Evolutionary conservation across 1,140 invertebrate genomes (phyloP).

Genomic region (Drosophila kikkawai): DNA sequence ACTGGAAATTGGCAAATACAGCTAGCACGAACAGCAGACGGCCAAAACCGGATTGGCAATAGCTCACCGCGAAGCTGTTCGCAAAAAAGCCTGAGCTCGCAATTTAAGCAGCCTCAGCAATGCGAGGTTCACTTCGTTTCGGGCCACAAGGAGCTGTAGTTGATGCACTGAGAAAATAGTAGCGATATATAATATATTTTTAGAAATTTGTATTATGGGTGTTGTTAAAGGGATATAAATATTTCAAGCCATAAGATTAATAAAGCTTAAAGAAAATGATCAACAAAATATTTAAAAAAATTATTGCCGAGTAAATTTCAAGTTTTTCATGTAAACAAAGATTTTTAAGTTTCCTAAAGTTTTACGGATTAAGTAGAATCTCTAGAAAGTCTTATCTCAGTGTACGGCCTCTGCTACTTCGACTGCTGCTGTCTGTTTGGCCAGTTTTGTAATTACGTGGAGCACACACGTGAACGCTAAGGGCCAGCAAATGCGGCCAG

Average conservation of each 20-base stretch:
- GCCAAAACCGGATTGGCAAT: slow-evolving; percentile 75
- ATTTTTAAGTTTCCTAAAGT: too few species aligned
- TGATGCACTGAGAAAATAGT: slow-evolving; percentile 7
- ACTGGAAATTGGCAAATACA: slow-evolving; percentile 80
- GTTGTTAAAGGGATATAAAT: neutral
- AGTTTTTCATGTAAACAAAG: neutral
- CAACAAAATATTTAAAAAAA: neutral
- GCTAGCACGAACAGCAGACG: slow-evolving; percentile 65
- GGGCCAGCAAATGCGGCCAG: slow-evolving; percentile 33
- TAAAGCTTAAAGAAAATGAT: neutral
- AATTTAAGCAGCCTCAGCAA: slow-evolving; percentile 57
- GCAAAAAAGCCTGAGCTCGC: slow-evolving; percentile 68
- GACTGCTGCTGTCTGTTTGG: slow-evolving; percentile 23
- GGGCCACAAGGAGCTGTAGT: slow-evolving; percentile 41
- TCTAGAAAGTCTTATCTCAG: neutral
- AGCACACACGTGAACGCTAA: slow-evolving; percentile 52
- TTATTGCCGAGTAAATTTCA: neutral
- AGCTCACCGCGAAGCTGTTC: slow-evolving; percentile 51
- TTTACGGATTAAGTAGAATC: neutral
- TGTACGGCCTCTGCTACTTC: neutral
- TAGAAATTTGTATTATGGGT: neutral
- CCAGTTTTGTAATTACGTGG: slow-evolving; percentile 46
- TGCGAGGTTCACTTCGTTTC: slow-evolving; percentile 26
- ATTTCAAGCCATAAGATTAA: fast-evolving
- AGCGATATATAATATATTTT: fast-evolving